Percentiles rank a stretch among this genome's conserved stretches.
phyloP scores from a whole-genome alignment of 2,888 invertebrate genomes.

The Drosophila histrio region DNA sequence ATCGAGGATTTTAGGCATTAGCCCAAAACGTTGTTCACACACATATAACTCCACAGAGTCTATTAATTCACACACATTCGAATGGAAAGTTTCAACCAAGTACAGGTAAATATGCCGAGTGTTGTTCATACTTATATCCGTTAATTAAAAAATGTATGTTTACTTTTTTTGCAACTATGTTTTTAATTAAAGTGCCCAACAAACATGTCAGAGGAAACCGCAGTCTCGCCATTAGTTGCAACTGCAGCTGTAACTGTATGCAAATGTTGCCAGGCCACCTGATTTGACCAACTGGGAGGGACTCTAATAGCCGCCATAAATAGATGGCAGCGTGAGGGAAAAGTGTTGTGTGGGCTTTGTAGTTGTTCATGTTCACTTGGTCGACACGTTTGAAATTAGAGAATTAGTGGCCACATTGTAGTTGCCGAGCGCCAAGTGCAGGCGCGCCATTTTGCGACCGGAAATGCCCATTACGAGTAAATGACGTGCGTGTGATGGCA shows the following conservation, averaged over 20 bases:
- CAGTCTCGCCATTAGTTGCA: slow-evolving; percentile 31
- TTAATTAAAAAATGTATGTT: slow-evolving; percentile 61
- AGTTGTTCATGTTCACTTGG: slow-evolving; percentile 52
- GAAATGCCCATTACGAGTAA: slow-evolving; percentile 63
- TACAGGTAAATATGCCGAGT: background rate
- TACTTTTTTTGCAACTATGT: slow-evolving; percentile 34
- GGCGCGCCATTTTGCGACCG: slow-evolving; percentile 63
- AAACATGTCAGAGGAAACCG: slow-evolving; percentile 30
- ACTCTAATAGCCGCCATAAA: slow-evolving; percentile 49
- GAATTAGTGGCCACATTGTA: slow-evolving; percentile 66
- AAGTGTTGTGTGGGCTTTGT: slow-evolving; percentile 24
- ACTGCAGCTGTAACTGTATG: slow-evolving; percentile 40
- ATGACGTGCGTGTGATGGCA: slow-evolving; percentile 61
- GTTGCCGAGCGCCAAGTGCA: slow-evolving; percentile 21
- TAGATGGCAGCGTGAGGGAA: slow-evolving; percentile 29
- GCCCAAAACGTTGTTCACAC: background rate
- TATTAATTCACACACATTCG: slow-evolving; percentile 2
- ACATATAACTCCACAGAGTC: background rate
- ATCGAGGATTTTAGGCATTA: slow-evolving; percentile 18
- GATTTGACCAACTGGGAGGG: slow-evolving; percentile 14
- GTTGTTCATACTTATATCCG: slow-evolving; percentile 44
- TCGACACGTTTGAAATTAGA: slow-evolving; percentile 62
- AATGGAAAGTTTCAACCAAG: slow-evolving; percentile 6
- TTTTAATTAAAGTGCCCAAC: slow-evolving; percentile 70
- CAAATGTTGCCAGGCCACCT: slow-evolving; percentile 38